Evolutionary conservation across 2,888 invertebrate species (phyloP), one percentile per base, ranked within the genome.

Genomic region (Brenthis hecate): DNA sequence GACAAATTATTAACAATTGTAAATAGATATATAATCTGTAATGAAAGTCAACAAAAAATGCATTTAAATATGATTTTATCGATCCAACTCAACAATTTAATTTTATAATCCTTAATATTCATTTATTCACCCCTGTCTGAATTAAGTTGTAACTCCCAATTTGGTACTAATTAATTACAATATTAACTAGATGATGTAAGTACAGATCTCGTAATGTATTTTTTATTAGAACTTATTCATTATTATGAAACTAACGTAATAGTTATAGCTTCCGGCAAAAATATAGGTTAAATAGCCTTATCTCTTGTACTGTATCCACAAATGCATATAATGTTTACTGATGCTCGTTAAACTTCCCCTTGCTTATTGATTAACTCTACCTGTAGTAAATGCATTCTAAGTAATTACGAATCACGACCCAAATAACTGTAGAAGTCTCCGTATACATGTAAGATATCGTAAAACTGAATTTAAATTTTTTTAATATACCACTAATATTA

Each of bases 81-180:
- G 51, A n/a, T n/a, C n/a, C 16, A 51, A 51, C 5, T 53, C 13
- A 19, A 62, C 13, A 51, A 53, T 36, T 62, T 19, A 14, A 16
- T 62, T 28, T 51, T n/a, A 16, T 16, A 51, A 19, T 2, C 62
- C 53, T 56, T 50, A 61, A 66, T 61, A 66, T 66, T 66, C 48
- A 66, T 66, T 13, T 66, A 66, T 66, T 61, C 61, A 66, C 66
- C 61, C 62, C 61, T 28, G 13, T 50, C 32, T 28, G 32, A 56
- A 61, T 61, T 11, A 66, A 66, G 56, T 55, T 66, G 23, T 55
- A 56, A 56, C 55, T 61, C 56, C 61, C 47, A 66, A 50, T 66
- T 56, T 61, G 16, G 55, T 23, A 16, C n/a, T 66, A 48, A 66
- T 55, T 66, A 56, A 56, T 61, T 55, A 55, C n/a, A 3, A 50